A percentile compares a stretch with the other conserved stretches of the same genome.
phyloP scores from a whole-genome alignment of 2,888 invertebrate species.

The Opisthograptis luteolata region DNA sequence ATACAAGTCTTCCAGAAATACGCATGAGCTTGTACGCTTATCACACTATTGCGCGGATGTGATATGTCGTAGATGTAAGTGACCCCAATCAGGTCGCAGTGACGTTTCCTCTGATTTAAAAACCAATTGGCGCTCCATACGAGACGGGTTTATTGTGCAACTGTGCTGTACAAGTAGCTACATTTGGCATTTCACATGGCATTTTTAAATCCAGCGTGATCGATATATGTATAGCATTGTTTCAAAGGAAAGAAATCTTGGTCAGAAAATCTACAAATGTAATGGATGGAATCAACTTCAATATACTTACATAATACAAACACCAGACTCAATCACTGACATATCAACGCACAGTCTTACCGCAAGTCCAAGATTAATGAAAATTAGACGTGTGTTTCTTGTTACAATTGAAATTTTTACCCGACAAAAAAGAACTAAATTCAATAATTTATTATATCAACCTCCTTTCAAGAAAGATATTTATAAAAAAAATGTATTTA shows the following conservation, averaged over 20 bases:
- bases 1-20: constrained; percentile 56
- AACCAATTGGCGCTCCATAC: constrained; percentile 17
- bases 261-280: too few species aligned
- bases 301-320: too few species aligned
- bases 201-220: not conserved
- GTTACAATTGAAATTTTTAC: too few species aligned
- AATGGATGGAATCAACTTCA: too few species aligned
- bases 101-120: constrained; percentile 48
- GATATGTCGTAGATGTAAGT: constrained; percentile 51
- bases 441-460: too few species aligned
- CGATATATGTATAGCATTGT: constrained; percentile 5
- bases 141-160: constrained; percentile 8
- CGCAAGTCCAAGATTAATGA: too few species aligned
- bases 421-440: too few species aligned
- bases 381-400: too few species aligned
- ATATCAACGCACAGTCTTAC: too few species aligned
- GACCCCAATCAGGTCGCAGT: constrained; percentile 55
- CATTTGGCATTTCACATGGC: constrained; percentile 1
- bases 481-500: too few species aligned
- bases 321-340: too few species aligned
- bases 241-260: not conserved
- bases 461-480: too few species aligned
- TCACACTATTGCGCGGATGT: constrained; percentile 59
- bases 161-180: not conserved
- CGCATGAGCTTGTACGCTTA: constrained; percentile 53